phyloP scores from a whole-genome alignment of 1,140 invertebrate species.

The Aphelinus atriplicis region DNA sequence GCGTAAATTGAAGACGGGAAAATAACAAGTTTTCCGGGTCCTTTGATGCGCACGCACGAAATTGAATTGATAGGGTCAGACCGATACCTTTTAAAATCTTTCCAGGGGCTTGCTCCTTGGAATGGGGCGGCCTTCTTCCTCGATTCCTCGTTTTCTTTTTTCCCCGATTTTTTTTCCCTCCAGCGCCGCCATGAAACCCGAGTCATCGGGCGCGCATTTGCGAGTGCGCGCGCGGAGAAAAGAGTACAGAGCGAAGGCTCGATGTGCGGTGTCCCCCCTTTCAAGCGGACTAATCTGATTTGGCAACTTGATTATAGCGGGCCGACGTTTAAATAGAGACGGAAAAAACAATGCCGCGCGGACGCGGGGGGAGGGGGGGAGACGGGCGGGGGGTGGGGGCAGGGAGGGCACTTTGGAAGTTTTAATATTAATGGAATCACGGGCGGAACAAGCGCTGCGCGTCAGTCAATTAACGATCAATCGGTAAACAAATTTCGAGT shows the following conservation, averaged over 20 bases:
- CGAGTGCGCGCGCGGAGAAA: background rate
- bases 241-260: background rate
- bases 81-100: background rate
- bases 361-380: too few relatives aligned
- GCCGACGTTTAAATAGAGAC: constrained; percentile 23
- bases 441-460: constrained; percentile 5
- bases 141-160: too few relatives aligned
- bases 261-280: constrained; percentile 26
- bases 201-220: background rate
- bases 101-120: too few relatives aligned
- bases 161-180: too few relatives aligned
- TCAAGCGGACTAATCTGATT: constrained; percentile 42
- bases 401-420: constrained; percentile 28
- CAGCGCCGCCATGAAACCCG: too few relatives aligned
- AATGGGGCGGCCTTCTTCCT: too few relatives aligned
- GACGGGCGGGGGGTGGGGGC: too few relatives aligned
- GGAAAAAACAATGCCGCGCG: constrained; percentile 32
- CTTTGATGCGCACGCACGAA: too few relatives aligned
- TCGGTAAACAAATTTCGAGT: constrained; percentile 33
- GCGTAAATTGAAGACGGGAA: too few relatives aligned
- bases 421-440: constrained; percentile 40
- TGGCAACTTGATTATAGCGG: constrained; percentile 40
- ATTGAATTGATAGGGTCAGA: too few relatives aligned
- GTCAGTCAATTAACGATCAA: constrained; percentile 37
- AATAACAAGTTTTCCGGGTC: too few relatives aligned